Evolutionary conservation across 2,797 vertebrate genomes (phyloP).

Genomic region (Sebastes hopkinsi): DNA sequence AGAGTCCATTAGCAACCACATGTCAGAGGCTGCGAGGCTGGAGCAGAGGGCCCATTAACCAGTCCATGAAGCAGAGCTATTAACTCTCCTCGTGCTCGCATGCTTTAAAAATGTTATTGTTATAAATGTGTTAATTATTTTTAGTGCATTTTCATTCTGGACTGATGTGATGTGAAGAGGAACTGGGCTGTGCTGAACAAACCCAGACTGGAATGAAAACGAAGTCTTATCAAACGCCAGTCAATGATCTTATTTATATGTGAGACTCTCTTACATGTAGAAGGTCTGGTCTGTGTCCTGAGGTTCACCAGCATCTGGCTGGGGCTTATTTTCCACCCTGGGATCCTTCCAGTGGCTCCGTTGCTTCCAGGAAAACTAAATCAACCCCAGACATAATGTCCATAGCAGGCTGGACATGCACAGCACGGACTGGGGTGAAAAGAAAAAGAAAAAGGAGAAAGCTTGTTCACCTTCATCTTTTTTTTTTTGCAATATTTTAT

Average conservation of each 20-base stretch:
- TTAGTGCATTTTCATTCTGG: neutral
- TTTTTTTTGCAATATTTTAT: conserved; percentile 56
- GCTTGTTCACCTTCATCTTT: neutral
- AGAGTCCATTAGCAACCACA: neutral
- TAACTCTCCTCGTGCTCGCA: neutral
- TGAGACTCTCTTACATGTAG: neutral
- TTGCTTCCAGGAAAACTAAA: conserved; percentile 73
- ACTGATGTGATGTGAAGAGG: neutral
- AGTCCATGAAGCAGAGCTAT: conserved; percentile 16
- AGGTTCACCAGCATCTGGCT: conserved; percentile 52
- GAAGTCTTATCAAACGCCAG: conserved; percentile 4
- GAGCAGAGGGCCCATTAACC: conserved; percentile 7
- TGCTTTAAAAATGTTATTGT: conserved; percentile 1
- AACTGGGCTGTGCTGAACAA: neutral
- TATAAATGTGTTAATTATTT: neutral
- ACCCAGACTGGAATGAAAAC: neutral
- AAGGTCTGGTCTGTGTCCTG: conserved; percentile 38
- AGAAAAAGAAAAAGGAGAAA: neutral
- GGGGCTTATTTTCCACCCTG: conserved; percentile 58
- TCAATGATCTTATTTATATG: neutral
- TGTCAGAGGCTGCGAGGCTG: neutral
- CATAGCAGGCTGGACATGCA: conserved; percentile 36
- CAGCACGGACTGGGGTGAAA: neutral
- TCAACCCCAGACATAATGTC: conserved; percentile 53
- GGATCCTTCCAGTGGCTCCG: conserved; percentile 51